Conservation (phyloP, 64 coral and sea anemone genomes). For the Montipora efflorescens region DNA sequence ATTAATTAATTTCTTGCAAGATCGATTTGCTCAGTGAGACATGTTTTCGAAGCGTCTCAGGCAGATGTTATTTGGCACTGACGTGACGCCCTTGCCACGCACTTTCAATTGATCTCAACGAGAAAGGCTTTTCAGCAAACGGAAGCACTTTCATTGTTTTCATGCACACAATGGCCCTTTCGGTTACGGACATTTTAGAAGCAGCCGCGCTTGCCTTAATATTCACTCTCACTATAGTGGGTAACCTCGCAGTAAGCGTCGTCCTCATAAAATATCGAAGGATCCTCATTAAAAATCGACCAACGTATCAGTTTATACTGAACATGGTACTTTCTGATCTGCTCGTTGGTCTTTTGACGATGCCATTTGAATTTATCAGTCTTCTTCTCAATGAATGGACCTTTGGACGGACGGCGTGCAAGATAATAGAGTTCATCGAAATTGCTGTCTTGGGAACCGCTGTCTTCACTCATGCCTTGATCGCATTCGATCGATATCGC, state of each 20-base stretch:
- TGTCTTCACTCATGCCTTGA: slow-evolving; percentile 49
- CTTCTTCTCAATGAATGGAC: slow-evolving; percentile 41
- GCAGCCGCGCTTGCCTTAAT: not conserved
- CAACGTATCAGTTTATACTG: too few relatives aligned
- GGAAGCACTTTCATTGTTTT: too few relatives aligned
- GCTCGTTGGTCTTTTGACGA: slow-evolving; percentile 20
- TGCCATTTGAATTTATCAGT: slow-evolving; percentile 46
- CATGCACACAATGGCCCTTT: not conserved
- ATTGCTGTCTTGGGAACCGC: slow-evolving; percentile 51
- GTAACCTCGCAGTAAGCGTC: not conserved
- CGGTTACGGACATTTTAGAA: not conserved
- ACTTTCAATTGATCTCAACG: too few relatives aligned
- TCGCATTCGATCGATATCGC: slow-evolving; percentile 53
- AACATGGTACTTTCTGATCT: too few relatives aligned
- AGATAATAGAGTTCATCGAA: slow-evolving; percentile 53
- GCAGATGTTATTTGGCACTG: too few relatives aligned
- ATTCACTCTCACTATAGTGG: not conserved
- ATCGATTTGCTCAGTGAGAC: too few relatives aligned
- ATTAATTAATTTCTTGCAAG: too few relatives aligned
- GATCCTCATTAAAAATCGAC: not conserved
- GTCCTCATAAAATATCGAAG: not conserved
- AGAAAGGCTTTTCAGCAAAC: too few relatives aligned
- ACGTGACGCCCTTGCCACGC: too few relatives aligned
- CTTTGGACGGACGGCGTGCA: slow-evolving; percentile 25
- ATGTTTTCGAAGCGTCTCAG: too few relatives aligned